Evolutionary conservation across 1,140 invertebrate species (phyloP).

Genomic region (Drosophila burlai): DNA sequence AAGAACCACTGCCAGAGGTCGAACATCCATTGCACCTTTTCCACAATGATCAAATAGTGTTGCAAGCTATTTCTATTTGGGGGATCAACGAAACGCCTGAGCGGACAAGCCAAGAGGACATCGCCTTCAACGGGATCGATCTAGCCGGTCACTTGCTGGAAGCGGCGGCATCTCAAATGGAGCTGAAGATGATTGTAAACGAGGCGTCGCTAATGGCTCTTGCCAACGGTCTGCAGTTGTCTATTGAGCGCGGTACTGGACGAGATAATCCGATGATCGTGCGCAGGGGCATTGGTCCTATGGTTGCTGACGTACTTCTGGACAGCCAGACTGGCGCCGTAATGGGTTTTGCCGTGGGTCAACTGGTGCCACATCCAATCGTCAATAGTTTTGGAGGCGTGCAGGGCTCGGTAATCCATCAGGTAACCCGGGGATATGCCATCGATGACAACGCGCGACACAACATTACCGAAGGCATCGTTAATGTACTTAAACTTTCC

Average conservation of each 20-base stretch:
- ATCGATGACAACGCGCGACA: not conserved
- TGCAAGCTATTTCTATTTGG: not conserved
- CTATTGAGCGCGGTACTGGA: not conserved
- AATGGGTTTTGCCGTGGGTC: conserved; percentile 8
- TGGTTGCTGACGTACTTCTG: conserved; percentile 11
- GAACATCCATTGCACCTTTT: not conserved
- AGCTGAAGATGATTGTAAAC: not conserved
- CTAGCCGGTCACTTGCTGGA: not conserved
- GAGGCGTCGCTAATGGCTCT: not conserved
- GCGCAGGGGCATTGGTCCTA: not conserved
- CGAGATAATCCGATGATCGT: not conserved
- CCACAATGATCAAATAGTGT: not conserved
- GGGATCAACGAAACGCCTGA: not conserved
- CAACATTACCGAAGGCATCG: conserved; percentile 1
- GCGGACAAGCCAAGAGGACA: not conserved
- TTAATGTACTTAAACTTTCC: no score
- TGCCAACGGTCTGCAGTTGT: conserved; percentile 1
- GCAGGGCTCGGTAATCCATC: conserved; percentile 4
- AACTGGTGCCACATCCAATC: conserved; percentile 1
- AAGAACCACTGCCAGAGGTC: no score
- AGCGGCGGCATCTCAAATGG: conserved; percentile 1
- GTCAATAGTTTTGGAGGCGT: not conserved
- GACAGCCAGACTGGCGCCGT: conserved; percentile 7
- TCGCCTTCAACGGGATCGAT: conserved; percentile 2
- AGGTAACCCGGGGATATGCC: conserved; percentile 15